phyloP scores from a whole-genome alignment of 2,888 invertebrate species.

The Bursaphelenchus okinawaensis region DNA sequence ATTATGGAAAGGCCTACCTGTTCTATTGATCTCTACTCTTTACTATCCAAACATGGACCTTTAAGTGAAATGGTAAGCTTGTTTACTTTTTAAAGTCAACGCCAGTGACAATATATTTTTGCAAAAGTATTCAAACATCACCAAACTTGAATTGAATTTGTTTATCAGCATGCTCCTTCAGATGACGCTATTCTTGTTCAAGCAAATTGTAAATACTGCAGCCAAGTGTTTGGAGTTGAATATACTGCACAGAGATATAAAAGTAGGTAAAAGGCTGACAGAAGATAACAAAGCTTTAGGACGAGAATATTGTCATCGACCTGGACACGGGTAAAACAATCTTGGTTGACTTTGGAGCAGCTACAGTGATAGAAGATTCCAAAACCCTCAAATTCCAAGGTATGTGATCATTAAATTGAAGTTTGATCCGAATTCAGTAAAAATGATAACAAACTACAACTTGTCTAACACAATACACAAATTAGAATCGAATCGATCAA shows the following conservation, averaged over 20 bases:
- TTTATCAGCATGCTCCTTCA: slow-evolving; percentile 21
- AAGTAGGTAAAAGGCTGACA: slow-evolving; percentile 28
- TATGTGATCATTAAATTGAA: too few relatives aligned
- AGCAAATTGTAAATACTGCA: slow-evolving; percentile 48
- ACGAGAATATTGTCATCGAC: slow-evolving; percentile 54
- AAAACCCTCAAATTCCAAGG: slow-evolving; percentile 41
- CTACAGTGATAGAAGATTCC: slow-evolving; percentile 43
- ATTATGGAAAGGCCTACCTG: slow-evolving; percentile 55
- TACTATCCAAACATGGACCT: slow-evolving; percentile 43
- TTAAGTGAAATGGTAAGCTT: slow-evolving; percentile 39
- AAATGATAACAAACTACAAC: too few relatives aligned
- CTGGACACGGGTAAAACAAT: slow-evolving; percentile 46
- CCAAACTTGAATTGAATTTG: not conserved
- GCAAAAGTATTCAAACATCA: not conserved
- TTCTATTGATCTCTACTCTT: slow-evolving; percentile 53
- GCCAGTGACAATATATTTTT: not conserved
- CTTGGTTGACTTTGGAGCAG: slow-evolving; percentile 54
- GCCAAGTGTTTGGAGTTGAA: slow-evolving; percentile 40
- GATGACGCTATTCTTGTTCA: slow-evolving; percentile 47
- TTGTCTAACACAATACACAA: not conserved
- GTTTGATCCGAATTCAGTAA: too few relatives aligned
- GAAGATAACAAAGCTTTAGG: slow-evolving; percentile 34
- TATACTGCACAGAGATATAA: slow-evolving; percentile 52
- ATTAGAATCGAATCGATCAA: too few relatives aligned
- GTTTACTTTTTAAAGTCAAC: not conserved